phyloP scores from a whole-genome alignment of 30 jellyfish, hydroid and myxozoan species.

The Rhopilema esculentum region DNA sequence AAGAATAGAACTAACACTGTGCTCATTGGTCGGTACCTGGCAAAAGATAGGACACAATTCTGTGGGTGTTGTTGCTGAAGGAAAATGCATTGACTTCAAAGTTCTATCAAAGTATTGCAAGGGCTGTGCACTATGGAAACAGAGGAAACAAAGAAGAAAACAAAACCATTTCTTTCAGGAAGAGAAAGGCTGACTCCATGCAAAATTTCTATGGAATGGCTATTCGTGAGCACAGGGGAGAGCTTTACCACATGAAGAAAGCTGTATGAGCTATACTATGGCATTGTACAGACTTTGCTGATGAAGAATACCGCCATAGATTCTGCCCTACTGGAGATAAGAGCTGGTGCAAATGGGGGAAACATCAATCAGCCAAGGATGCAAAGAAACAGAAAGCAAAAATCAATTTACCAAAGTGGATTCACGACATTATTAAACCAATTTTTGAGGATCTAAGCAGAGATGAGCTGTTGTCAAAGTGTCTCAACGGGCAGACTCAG shows the following conservation, averaged over 20 bases:
- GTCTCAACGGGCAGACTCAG: slow-evolving; percentile 43
- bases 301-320: slow-evolving; percentile 20
- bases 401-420: slow-evolving; percentile 45
- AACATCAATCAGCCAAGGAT: slow-evolving; percentile 34
- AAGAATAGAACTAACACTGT: background rate
- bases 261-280: slow-evolving; percentile 58
- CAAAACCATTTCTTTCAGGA: slow-evolving; percentile 6
- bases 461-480: slow-evolving; percentile 18
- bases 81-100: slow-evolving; percentile 49
- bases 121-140: slow-evolving; percentile 54
- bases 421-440: slow-evolving; percentile 19
- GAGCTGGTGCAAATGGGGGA: slow-evolving; percentile 57
- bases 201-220: slow-evolving; percentile 60
- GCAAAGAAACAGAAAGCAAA: slow-evolving; percentile 16
- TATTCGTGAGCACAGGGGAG: slow-evolving; percentile 19
- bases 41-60: slow-evolving; percentile 68
- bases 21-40: slow-evolving; percentile 61
- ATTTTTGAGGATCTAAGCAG: slow-evolving; percentile 15
- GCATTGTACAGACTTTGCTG: slow-evolving; percentile 51
- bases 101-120: slow-evolving; percentile 48
- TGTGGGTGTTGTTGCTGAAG: slow-evolving; percentile 55
- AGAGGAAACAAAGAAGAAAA: slow-evolving; percentile 1
- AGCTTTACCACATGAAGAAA: slow-evolving; percentile 59
- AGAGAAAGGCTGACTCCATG: slow-evolving; percentile 43
- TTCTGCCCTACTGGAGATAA: slow-evolving; percentile 49